Base-by-base conservation (phyloP, 2,888 invertebrate genomes). In the Oscheius myriophilus region DNA sequence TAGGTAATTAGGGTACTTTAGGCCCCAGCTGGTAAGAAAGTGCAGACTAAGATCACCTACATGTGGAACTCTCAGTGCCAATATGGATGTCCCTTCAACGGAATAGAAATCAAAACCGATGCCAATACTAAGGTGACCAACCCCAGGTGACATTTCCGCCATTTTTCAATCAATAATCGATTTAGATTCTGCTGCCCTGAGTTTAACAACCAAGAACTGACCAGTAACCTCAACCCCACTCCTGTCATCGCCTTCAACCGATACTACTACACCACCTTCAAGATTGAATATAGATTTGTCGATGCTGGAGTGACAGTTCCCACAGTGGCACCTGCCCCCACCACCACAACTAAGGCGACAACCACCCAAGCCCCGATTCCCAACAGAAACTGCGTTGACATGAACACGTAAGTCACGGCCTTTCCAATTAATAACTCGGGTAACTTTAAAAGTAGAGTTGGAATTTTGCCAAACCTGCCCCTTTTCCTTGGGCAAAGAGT, bases 31-130 rank as follows among this genome's bases (percentile, higher is more conserved):
- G 75, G 73, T 2, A 69, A 69, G 25, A 42, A 55, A 18, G 70
- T 75, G 9, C 70, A 77, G 58, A 62, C 73, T 7, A 54, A 63
- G 7, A 71, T 77, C 25, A 70, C 67, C 39, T 42, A 45, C 16
- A 58, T 67, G 23, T 64, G 59, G 42, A 75, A 75, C 59, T 51
- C 70, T 6, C 77, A 75, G 57, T 77, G 77, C 61, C 57, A 55
- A 1, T 75, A 71, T 45, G 72, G 73, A 4, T 77, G 77, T 46
- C 61, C 61, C 6, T 77, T 71, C 58, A 75, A 75, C 67, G 77
- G 77, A 51, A 62, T 76, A 42, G 76, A 76, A 39, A 43, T 67
- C 41, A 67, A 67, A 43, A 45, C 39, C 12, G 9, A 42, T 12
- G 18, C 57, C 26, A 57, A 66, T n/a, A n/a, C 14, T 3, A 39